Evolutionary conservation across 2,113 vertebrate species (phyloP).

Genomic region (Chaetodon trifascialis): DNA sequence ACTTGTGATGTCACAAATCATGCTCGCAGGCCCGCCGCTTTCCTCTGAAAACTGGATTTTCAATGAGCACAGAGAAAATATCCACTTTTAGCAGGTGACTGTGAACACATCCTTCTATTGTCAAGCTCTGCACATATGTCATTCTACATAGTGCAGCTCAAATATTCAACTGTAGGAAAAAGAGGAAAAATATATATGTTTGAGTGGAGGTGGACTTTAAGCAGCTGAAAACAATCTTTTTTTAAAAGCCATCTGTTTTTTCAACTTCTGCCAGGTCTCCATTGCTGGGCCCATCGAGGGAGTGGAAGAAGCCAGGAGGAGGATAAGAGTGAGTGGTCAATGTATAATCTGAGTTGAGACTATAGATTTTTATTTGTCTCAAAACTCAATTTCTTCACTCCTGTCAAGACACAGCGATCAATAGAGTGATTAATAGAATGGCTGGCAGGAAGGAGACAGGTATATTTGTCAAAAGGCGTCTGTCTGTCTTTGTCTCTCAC

Average conservation of each 20-base stretch:
- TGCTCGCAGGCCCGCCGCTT: no score
- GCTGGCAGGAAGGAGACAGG: constrained; percentile 28
- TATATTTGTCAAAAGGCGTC: constrained; percentile 54
- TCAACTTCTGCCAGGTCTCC: constrained; percentile 77
- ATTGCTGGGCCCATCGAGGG: constrained; percentile 85
- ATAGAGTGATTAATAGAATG: constrained; percentile 58
- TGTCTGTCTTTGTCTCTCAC: constrained; percentile 10
- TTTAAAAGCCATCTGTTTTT: background rate
- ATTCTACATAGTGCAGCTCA: no score
- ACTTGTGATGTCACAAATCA: no score
- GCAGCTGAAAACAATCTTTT: background rate
- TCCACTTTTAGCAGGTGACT: no score
- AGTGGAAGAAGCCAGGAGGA: constrained; percentile 84
- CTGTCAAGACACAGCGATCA: constrained; percentile 49
- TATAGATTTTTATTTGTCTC: constrained; percentile 52
- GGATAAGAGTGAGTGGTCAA: constrained; percentile 82
- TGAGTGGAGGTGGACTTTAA: background rate
- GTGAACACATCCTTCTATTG: no score
- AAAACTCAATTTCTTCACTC: constrained; percentile 51
- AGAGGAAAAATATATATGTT: no score
- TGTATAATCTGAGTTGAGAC: constrained; percentile 29
- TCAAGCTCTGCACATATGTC: no score
- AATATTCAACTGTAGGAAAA: no score
- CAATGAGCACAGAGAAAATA: no score
- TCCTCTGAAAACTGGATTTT: no score